These are phyloP conservation scores for Phymorhynchus buccinoides DNA, from an alignment of 1,140 invertebrate species.

Conservation along the genomic window DNA sequence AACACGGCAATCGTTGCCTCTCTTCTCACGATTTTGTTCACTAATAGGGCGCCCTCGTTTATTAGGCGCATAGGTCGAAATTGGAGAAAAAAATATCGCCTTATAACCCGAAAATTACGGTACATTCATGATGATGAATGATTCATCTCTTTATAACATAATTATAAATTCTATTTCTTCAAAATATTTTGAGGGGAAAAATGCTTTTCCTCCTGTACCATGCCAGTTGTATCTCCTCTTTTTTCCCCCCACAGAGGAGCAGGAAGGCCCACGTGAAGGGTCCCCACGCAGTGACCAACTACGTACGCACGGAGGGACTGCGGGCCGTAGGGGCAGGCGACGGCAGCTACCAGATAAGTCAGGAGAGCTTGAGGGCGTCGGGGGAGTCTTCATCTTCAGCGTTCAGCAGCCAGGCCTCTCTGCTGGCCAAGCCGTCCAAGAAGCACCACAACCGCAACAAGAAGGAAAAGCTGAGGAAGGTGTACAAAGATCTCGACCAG, in stretches of 20 bases:
- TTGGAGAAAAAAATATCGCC: too few species aligned
- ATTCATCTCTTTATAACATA: too few species aligned
- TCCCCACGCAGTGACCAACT: conserved; percentile 47
- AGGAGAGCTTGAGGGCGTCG: neutral
- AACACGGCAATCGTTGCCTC: too few species aligned
- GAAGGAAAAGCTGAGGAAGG: conserved; percentile 81
- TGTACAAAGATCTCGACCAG: conserved; percentile 25
- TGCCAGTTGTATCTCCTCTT: neutral
- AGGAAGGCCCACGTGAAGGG: conserved; percentile 57
- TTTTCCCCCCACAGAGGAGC: neutral
- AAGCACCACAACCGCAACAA: conserved; percentile 87
- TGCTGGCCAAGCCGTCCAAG: conserved; percentile 85
- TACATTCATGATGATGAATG: too few species aligned
- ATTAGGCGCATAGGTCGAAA: too few species aligned
- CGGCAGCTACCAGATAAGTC: neutral
- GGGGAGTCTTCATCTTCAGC: conserved; percentile 7
- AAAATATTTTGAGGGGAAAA: too few species aligned
- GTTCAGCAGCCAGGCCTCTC: conserved; percentile 39
- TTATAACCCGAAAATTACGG: too few species aligned
- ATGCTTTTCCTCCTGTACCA: too few species aligned
- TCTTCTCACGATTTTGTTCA: too few species aligned
- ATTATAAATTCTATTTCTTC: too few species aligned
- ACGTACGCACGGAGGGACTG: conserved; percentile 50
- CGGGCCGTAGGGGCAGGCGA: conserved; percentile 31
- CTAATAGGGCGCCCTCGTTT: too few species aligned